phyloP scores from a whole-genome alignment of 2,113 vertebrate genomes.

The Herpetotheres cachinnans region DNA sequence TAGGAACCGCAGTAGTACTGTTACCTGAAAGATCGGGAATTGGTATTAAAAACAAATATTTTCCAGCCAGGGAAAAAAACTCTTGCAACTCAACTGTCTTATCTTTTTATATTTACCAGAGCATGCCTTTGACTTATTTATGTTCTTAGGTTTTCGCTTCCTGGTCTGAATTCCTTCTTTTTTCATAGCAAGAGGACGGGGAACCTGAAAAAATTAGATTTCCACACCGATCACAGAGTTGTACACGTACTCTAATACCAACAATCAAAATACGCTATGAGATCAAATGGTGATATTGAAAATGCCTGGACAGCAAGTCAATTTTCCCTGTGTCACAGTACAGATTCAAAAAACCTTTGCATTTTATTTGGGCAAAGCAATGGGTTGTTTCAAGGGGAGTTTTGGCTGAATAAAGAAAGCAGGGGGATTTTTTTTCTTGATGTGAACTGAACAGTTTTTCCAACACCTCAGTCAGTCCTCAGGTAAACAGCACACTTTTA shows the following conservation, averaged over 20 bases:
- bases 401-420: neutral
- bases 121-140: conserved; percentile 92
- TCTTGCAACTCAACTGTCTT: neutral
- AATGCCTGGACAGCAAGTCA: neutral
- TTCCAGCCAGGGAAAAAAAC: neutral
- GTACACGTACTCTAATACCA: neutral
- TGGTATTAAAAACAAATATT: neutral
- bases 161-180: conserved; percentile 99
- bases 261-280: neutral
- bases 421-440: neutral
- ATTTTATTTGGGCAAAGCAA: neutral
- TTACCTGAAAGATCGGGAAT: conserved; percentile 78
- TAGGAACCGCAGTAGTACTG: conserved; percentile 87
- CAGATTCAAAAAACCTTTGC: neutral
- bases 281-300: neutral
- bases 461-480: neutral
- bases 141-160: conserved; percentile 98
- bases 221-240: neutral
- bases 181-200: conserved; percentile 97
- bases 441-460: neutral
- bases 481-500: neutral
- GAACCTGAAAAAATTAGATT: conserved; percentile 80
- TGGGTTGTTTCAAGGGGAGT: neutral
- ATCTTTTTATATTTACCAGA: conserved; percentile 82
- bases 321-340: neutral